Conservation (phyloP, 1,140 invertebrate species). For the Caenorhabditis brenneri region DNA sequence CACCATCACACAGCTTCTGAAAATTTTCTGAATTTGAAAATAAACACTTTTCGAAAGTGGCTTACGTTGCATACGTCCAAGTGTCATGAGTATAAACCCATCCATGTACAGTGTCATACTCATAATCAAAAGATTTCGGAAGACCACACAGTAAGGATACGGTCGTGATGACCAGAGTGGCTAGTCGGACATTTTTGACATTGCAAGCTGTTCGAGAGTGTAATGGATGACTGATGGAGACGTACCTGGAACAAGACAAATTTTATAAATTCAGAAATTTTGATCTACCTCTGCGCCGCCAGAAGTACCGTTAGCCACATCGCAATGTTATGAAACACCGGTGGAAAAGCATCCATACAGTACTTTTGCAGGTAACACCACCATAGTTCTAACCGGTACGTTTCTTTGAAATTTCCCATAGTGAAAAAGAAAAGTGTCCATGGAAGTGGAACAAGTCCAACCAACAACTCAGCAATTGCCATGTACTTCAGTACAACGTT, state of each 20-base stretch:
- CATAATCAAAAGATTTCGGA: constrained; percentile 67
- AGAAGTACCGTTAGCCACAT: constrained; percentile 71
- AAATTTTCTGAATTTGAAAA: neutral
- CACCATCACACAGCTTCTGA: constrained; percentile 60
- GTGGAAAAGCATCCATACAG: constrained; percentile 68
- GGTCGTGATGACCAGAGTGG: constrained; percentile 63
- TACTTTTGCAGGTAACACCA: constrained; percentile 70
- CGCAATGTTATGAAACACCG: constrained; percentile 60
- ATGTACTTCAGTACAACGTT: constrained; percentile 70
- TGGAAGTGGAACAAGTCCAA: constrained; percentile 68
- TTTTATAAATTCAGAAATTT: neutral
- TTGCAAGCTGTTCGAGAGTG: constrained; percentile 64
- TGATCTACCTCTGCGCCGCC: constrained; percentile 64
- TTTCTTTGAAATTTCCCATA: constrained; percentile 60
- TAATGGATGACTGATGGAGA: constrained; percentile 68
- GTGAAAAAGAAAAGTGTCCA: constrained; percentile 70
- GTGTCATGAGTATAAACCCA: constrained; percentile 59
- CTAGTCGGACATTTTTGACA: constrained; percentile 65
- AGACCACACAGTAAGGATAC: constrained; percentile 66
- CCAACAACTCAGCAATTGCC: constrained; percentile 68
- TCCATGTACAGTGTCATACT: constrained; percentile 66
- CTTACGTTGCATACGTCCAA: constrained; percentile 61
- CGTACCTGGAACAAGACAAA: constrained; percentile 59
- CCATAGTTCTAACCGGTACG: constrained; percentile 63
- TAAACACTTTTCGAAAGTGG: neutral